These are phyloP conservation scores for Miltochrista miniata DNA, from an alignment of 2,888 invertebrate species.

Conservation along the genomic window DNA sequence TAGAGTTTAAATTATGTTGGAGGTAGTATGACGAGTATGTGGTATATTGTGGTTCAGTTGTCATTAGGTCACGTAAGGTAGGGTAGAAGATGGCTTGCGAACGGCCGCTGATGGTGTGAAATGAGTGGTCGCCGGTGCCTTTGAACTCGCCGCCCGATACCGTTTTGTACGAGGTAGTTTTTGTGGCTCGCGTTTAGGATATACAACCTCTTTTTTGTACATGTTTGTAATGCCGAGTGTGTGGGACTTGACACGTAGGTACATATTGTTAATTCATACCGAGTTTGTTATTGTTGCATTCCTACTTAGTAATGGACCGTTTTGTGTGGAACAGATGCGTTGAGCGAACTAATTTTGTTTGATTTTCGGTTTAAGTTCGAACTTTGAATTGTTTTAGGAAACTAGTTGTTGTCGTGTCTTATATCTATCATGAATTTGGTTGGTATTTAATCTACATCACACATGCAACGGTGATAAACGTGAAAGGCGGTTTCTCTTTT, in stretches of 20 bases:
- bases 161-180: conserved; percentile 73
- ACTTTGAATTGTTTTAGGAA: conserved; percentile 5
- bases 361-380: conserved; percentile 31
- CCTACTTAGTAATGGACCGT: conserved; percentile 43
- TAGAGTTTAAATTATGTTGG: conserved; percentile 42
- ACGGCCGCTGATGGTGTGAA: conserved; percentile 73
- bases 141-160: conserved; percentile 74
- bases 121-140: conserved; percentile 66
- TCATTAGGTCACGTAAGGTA: conserved; percentile 75
- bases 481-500: conserved; percentile 24
- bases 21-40: conserved; percentile 29
- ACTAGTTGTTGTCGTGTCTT: conserved; percentile 6
- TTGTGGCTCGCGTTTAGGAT: conserved; percentile 76
- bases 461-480: conserved; percentile 8
- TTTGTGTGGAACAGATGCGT: conserved; percentile 39
- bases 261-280: conserved; percentile 76
- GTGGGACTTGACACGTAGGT: conserved; percentile 82
- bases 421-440: conserved; percentile 2
- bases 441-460: conserved; percentile 8
- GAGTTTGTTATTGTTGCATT: conserved; percentile 74
- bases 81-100: conserved; percentile 49
- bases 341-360: conserved; percentile 28
- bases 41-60: conserved; percentile 48
- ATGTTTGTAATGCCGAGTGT: conserved; percentile 81
- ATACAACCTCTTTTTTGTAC: conserved; percentile 76